phyloP scores from a whole-genome alignment of 2,113 vertebrate genomes.

The Colius striatus region DNA sequence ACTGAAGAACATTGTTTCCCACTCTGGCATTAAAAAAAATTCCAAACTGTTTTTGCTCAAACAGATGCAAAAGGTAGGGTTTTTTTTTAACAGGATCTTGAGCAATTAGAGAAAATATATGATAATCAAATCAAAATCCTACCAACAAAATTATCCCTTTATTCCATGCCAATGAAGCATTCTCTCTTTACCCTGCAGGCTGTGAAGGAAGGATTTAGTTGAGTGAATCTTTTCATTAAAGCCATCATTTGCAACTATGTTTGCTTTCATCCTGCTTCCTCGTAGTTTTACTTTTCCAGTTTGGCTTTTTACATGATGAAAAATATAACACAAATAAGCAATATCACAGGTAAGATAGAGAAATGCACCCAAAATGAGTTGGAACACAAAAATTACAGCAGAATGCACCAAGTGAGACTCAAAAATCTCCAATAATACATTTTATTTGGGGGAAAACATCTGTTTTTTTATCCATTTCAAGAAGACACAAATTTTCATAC shows the following conservation, averaged over 20 bases:
- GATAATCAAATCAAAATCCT: slow-evolving; percentile 47
- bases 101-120: not conserved
- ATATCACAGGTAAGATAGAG: not conserved
- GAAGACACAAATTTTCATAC: not conserved
- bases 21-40: not conserved
- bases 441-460: not conserved
- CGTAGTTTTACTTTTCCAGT: slow-evolving; percentile 10
- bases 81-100: not conserved
- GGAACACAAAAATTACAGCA: not conserved
- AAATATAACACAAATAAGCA: not conserved
- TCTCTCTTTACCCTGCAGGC: slow-evolving; percentile 29
- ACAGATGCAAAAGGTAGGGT: not conserved
- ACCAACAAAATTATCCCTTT: slow-evolving; percentile 34
- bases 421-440: not conserved
- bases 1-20: not conserved
- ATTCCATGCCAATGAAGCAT: slow-evolving; percentile 28
- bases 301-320: not conserved
- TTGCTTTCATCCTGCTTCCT: slow-evolving; percentile 24
- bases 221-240: slow-evolving; percentile 40
- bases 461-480: not conserved
- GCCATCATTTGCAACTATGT: slow-evolving; percentile 20
- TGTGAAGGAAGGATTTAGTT: slow-evolving; percentile 47
- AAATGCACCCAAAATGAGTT: not conserved
- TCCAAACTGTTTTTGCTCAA: not conserved
- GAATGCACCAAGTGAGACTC: not conserved